Conservation (phyloP, 2,113 vertebrate genomes). For the Laticauda colubrina region DNA sequence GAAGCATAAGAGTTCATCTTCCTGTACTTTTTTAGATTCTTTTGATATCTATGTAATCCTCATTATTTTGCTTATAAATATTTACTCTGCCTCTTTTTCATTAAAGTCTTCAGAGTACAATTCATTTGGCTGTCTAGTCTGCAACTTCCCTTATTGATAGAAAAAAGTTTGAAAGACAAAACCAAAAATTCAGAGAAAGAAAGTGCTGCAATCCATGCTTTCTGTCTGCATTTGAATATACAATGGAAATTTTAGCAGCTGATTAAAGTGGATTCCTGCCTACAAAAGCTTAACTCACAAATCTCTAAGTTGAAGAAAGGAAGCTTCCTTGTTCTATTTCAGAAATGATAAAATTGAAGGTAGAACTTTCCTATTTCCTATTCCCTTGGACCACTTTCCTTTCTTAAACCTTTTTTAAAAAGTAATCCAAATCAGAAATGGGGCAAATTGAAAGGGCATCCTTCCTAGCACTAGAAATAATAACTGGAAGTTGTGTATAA, state of each 20-base stretch:
- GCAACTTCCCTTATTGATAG: not conserved
- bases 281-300: not conserved
- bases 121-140: not conserved
- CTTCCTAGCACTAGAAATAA: constrained; percentile 13
- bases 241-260: not conserved
- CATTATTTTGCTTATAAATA: constrained; percentile 23
- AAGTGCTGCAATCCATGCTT: not conserved
- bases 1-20: not conserved
- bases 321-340: not conserved
- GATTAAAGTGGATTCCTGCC: not conserved
- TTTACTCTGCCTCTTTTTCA: constrained; percentile 11
- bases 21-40: constrained; percentile 17
- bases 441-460: not conserved
- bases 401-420: not conserved
- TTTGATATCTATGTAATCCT: constrained; percentile 22
- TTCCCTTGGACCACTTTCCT: too few relatives aligned
- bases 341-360: not conserved
- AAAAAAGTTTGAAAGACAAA: not conserved
- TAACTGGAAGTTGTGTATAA: not conserved
- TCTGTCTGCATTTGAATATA: not conserved
- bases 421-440: not conserved
- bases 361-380: not conserved
- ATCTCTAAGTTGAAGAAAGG: not conserved
- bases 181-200: not conserved
- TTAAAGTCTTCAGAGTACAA: not conserved